These are phyloP conservation scores for Amphimallon solstitiale DNA, from an alignment of 2,888 invertebrate species.

Conservation along the genomic window DNA sequence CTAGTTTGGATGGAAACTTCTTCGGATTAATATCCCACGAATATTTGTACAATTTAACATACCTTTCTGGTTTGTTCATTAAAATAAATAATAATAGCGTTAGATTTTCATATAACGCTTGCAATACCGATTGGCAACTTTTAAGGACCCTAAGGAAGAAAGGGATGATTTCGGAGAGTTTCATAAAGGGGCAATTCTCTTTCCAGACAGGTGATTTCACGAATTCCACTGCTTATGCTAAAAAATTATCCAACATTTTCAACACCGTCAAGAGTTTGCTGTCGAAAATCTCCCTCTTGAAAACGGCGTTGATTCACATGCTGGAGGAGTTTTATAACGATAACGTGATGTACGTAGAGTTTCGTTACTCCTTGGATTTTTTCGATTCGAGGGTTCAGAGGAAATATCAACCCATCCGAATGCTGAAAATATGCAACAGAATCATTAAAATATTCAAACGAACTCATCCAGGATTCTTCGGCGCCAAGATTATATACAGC, in stretches of 20 bases:
- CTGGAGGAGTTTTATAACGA: conserved; percentile 71
- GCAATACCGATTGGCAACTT: conserved; percentile 65
- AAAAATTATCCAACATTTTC: conserved; percentile 58
- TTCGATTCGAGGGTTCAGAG: conserved; percentile 57
- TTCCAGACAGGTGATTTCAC: not conserved
- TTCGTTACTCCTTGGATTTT: conserved; percentile 57
- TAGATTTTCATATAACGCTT: conserved; percentile 68
- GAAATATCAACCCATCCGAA: conserved; percentile 62
- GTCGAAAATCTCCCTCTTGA: conserved; percentile 65
- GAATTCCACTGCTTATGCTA: not conserved
- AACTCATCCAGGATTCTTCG: conserved; percentile 69
- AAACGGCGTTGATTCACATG: conserved; percentile 66
- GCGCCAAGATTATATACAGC: conserved; percentile 70
- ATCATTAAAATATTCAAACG: conserved; percentile 66
- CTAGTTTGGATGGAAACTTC: conserved; percentile 75
- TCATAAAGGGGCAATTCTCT: conserved; percentile 1
- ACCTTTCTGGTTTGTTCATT: conserved; percentile 68
- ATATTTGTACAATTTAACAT: conserved; percentile 72
- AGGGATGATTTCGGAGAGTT: not conserved
- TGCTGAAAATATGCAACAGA: conserved; percentile 64
- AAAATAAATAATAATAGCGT: conserved; percentile 47
- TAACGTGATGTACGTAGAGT: conserved; percentile 72
- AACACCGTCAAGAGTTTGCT: conserved; percentile 62
- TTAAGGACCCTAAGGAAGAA: not conserved
- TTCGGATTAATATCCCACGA: conserved; percentile 71